These are phyloP conservation scores for Latrodectus elegans DNA, from an alignment of 2,888 invertebrate species.

Conservation along the genomic window DNA sequence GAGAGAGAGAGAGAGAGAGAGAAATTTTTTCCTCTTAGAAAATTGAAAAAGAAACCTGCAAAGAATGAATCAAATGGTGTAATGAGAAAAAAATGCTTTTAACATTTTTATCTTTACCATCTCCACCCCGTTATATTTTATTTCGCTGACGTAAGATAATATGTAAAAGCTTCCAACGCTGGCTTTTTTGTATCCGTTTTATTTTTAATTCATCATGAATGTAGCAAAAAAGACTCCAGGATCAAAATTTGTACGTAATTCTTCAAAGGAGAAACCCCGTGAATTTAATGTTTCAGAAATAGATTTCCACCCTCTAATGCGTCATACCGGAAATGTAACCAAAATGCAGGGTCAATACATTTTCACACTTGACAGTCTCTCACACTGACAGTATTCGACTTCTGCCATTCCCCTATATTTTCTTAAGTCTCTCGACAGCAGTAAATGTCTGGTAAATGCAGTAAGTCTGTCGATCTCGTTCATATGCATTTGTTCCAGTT, in stretches of 20 bases:
- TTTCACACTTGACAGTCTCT: conserved; percentile 23
- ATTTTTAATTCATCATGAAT: no score
- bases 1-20: no score
- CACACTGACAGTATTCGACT: conserved; percentile 8
- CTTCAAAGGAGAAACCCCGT: conserved; percentile 10
- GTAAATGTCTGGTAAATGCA: no score
- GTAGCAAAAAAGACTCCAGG: neutral
- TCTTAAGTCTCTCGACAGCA: neutral
- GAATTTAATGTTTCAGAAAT: conserved; percentile 47
- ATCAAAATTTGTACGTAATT: conserved; percentile 20
- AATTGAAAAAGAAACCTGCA: no score
- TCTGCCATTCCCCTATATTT: conserved; percentile 26
- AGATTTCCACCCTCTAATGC: conserved; percentile 35
- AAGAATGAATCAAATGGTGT: no score
- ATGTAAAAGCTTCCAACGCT: no score
- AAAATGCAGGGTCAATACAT: conserved; percentile 14
- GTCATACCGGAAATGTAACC: conserved; percentile 62
- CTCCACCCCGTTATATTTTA: no score
- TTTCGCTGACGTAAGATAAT: no score
- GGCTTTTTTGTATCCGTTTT: no score
- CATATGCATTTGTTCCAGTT: no score
- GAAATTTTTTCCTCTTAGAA: no score
- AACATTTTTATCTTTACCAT: neutral
- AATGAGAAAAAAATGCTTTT: neutral
- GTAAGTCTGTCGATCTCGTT: no score